phyloP scores from a whole-genome alignment of 2,797 vertebrate genomes.

The Prunella strophiata region DNA sequence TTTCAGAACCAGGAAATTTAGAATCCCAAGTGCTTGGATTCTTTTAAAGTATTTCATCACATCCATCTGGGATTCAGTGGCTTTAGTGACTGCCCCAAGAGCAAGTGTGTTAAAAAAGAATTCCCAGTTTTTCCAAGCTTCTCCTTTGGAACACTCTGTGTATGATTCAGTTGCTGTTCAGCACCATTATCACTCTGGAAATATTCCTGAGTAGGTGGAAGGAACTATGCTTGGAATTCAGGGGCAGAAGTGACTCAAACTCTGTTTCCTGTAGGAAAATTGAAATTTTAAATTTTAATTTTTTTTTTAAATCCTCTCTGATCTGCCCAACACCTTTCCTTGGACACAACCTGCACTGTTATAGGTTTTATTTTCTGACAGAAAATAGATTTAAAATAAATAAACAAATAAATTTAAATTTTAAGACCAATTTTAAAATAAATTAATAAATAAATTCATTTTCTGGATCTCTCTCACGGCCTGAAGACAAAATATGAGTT shows the following conservation, averaged over 20 bases:
- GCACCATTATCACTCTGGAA: conserved; percentile 36
- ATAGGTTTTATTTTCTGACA: not conserved
- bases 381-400: not conserved
- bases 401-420: not conserved
- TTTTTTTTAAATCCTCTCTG: not conserved
- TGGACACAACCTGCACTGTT: not conserved
- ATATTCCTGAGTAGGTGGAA: conserved; percentile 55
- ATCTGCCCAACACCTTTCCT: not conserved
- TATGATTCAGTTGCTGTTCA: not conserved
- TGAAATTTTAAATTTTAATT: not conserved
- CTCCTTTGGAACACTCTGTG: not conserved
- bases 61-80: not conserved
- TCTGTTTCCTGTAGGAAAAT: conserved; percentile 15
- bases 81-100: not conserved
- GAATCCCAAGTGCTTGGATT: not conserved
- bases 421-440: not conserved
- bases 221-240: conserved; percentile 42
- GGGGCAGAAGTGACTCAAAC: conserved; percentile 52
- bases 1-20: not conserved
- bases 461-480: not conserved
- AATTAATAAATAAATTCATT: not conserved
- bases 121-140: not conserved
- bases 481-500: not conserved
- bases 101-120: not conserved
- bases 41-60: not conserved